phyloP scores from a whole-genome alignment of 1,140 invertebrate genomes.

The Samia ricini region DNA sequence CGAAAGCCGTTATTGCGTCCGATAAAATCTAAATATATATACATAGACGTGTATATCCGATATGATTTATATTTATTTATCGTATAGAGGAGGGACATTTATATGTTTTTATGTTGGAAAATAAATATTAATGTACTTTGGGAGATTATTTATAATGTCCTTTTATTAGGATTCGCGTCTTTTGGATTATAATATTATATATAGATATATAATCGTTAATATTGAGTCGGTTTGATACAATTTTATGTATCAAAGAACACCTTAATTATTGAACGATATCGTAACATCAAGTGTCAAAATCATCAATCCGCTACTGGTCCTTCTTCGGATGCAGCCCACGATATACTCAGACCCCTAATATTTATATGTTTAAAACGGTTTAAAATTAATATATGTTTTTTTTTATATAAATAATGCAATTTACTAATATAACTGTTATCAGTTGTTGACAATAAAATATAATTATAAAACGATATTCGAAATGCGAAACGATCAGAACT shows the following conservation, averaged over 20 bases:
- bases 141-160: slow-evolving; percentile 1
- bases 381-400: too few species aligned
- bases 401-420: background rate
- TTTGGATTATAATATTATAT: background rate
- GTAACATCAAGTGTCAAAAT: too few species aligned
- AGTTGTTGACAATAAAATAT: background rate
- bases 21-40: slow-evolving; percentile 56
- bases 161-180: background rate
- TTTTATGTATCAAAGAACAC: too few species aligned
- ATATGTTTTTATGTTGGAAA: background rate
- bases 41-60: slow-evolving; percentile 39
- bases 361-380: too few species aligned
- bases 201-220: too few species aligned
- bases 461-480: background rate
- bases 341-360: too few species aligned
- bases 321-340: too few species aligned
- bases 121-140: slow-evolving; percentile 6
- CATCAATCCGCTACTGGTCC: too few species aligned
- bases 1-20: slow-evolving; percentile 46
- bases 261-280: too few species aligned
- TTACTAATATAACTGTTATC: background rate
- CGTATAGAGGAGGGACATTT: slow-evolving; percentile 38
- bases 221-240: too few species aligned
- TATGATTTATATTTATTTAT: slow-evolving; percentile 26
- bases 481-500: background rate